Conservation (phyloP, 2,888 invertebrate species). For the Vanessa cardui region DNA sequence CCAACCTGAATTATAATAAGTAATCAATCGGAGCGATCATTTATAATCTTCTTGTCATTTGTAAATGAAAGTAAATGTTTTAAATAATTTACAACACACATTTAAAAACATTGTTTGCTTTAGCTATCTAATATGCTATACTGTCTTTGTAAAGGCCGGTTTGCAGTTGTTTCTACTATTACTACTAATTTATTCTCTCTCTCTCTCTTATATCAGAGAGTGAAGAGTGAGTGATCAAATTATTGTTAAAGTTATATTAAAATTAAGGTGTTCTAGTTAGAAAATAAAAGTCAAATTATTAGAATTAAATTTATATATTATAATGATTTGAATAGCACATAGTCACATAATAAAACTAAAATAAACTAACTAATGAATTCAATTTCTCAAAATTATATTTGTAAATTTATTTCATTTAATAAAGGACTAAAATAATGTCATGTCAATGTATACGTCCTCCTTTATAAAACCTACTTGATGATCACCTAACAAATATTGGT, state of each 20-base stretch:
- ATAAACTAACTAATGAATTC: conserved; percentile 8
- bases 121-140: too few relatives aligned
- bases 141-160: too few relatives aligned
- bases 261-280: not conserved
- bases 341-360: conserved; percentile 27
- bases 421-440: conserved; percentile 1
- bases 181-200: too few relatives aligned
- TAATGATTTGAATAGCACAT: conserved; percentile 16
- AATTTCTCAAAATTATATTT: not conserved
- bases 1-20: conserved; percentile 32
- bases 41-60: not conserved
- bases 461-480: not conserved
- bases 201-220: too few relatives aligned
- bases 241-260: too few relatives aligned
- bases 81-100: too few relatives aligned
- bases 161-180: too few relatives aligned
- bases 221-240: too few relatives aligned
- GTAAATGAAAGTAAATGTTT: too few relatives aligned
- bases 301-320: conserved; percentile 27
- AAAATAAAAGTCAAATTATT: conserved; percentile 15
- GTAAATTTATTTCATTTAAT: not conserved
- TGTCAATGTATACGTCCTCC: not conserved
- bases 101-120: too few relatives aligned
- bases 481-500: conserved; percentile 25
- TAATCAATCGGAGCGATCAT: not conserved